A percentile compares a stretch with the other conserved stretches of the same genome.
phyloP scores from a whole-genome alignment of 92 coral and sea anemone genomes.

The Parazoanthus swiftii region DNA sequence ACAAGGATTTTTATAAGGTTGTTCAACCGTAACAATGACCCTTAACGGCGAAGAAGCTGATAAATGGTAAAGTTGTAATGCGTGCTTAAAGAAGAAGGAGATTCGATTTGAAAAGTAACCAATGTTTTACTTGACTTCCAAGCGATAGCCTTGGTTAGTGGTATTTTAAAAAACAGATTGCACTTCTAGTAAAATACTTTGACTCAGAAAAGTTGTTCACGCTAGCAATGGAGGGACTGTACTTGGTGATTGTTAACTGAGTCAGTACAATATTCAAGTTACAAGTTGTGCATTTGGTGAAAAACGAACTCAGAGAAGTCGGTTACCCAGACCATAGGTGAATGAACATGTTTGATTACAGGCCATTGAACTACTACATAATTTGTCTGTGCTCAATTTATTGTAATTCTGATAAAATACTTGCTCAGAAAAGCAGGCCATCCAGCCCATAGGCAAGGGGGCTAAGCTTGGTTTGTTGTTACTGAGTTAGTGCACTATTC shows the following conservation, averaged over 20 bases:
- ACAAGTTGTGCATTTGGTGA: slow-evolving; percentile 49
- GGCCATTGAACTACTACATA: too few species aligned
- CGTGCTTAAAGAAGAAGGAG: too few species aligned
- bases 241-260: too few species aligned
- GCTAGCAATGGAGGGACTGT: too few species aligned
- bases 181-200: slow-evolving; percentile 15
- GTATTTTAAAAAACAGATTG: slow-evolving; percentile 61
- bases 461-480: slow-evolving; percentile 53
- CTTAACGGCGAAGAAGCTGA: too few species aligned
- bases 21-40: background rate
- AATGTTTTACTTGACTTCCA: too few species aligned
- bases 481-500: too few species aligned
- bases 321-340: slow-evolving; percentile 90
- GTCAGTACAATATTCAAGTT: too few species aligned
- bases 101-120: too few species aligned
- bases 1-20: slow-evolving; percentile 67
- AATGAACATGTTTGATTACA: slow-evolving; percentile 40
- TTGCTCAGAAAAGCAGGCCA: slow-evolving; percentile 77
- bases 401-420: slow-evolving; percentile 78
- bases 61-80: too few species aligned
- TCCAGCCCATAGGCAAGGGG: slow-evolving; percentile 82
- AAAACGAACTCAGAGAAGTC: slow-evolving; percentile 72
- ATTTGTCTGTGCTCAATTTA: background rate
- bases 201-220: too few species aligned
- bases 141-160: too few species aligned